A percentile compares a stretch with the other conserved stretches of the same genome.
Evolutionary conservation across 2,797 vertebrate species (phyloP).

Genomic region (Novumbra hubbsi): DNA sequence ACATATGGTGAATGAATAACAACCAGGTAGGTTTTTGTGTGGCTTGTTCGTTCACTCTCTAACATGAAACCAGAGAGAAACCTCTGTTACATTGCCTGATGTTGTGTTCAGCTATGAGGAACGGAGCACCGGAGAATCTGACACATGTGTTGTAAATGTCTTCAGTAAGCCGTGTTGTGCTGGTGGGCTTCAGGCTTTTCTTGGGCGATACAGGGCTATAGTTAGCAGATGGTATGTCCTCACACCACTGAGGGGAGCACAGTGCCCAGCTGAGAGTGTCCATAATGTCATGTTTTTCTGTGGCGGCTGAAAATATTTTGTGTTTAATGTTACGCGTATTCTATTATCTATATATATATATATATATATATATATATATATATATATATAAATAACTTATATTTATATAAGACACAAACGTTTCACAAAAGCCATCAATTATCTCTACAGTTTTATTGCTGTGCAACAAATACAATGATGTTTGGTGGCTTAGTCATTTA

Average conservation of each 20-base stretch:
- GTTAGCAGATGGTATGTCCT: neutral
- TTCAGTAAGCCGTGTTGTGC: neutral
- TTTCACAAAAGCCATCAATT: slow-evolving; percentile 14
- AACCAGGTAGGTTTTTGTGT: neutral
- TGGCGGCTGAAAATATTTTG: neutral
- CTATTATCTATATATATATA: neutral
- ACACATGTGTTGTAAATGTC: neutral
- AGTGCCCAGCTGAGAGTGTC: neutral
- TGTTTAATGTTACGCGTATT: too few relatives aligned
- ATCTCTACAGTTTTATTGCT: slow-evolving; percentile 31
- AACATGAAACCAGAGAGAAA: neutral
- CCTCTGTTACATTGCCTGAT: neutral
- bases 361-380: too few relatives aligned
- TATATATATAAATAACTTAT: too few relatives aligned
- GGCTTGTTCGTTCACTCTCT: neutral
- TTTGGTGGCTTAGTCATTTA: slow-evolving; percentile 49
- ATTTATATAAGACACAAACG: neutral
- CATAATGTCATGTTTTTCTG: neutral
- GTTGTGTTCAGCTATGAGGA: neutral
- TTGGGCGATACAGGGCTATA: neutral
- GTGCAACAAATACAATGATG: slow-evolving; percentile 39
- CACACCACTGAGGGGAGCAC: neutral
- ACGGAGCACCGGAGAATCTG: neutral
- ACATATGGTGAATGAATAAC: neutral
- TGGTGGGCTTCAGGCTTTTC: neutral